A percentile compares a stretch with the other conserved stretches of the same genome.
These are phyloP conservation scores for Platyscapa corneri DNA, from an alignment of 1,140 invertebrate species.

Conservation along the genomic window DNA sequence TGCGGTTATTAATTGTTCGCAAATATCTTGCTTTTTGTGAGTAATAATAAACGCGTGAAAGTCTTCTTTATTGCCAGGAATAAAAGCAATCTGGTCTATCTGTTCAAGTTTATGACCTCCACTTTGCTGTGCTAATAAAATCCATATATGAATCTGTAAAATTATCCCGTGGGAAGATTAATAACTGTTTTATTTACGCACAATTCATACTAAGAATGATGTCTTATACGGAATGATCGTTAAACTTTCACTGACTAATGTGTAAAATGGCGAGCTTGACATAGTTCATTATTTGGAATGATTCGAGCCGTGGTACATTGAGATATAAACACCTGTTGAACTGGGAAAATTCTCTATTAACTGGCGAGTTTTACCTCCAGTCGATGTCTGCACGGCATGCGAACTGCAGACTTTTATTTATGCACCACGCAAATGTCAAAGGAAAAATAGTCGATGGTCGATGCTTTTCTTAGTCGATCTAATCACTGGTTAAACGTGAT, in stretches of 20 bases:
- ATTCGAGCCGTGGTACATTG: conserved; percentile 1
- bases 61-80: background rate
- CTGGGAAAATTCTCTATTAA: background rate
- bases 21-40: background rate
- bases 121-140: background rate
- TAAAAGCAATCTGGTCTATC: background rate
- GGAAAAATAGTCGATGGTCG: background rate
- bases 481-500: background rate
- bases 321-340: background rate
- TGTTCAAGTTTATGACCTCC: background rate
- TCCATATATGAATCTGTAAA: background rate
- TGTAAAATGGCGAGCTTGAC: background rate
- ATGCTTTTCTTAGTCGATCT: background rate
- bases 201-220: background rate
- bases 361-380: background rate
- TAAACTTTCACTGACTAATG: conserved; percentile 27
- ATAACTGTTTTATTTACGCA: conserved; percentile 4
- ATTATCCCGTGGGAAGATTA: background rate
- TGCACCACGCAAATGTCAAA: background rate
- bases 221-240: background rate
- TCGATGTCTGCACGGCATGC: background rate
- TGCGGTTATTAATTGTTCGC: background rate
- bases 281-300: conserved; percentile 18
- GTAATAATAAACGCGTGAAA: background rate
- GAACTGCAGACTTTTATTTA: background rate